These are phyloP conservation scores for Fissipunctia ypsillon DNA, from an alignment of 2,888 invertebrate species.

Conservation along the genomic window DNA sequence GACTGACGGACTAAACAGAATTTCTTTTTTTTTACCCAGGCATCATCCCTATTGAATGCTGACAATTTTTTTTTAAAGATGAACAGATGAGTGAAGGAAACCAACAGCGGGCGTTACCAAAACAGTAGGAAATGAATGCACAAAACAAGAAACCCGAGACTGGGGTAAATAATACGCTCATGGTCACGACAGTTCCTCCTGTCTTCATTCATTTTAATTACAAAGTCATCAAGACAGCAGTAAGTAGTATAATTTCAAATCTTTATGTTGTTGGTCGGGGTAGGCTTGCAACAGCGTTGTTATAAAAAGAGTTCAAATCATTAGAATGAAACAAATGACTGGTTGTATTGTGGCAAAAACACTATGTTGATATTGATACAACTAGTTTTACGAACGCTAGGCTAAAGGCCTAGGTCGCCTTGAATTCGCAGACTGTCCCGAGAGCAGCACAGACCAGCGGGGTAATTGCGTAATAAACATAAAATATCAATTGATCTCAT, in stretches of 20 bases:
- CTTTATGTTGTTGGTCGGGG: not conserved
- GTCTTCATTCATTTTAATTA: conserved; percentile 14
- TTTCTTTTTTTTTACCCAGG: no score
- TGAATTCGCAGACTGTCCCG: no score
- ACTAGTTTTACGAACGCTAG: no score
- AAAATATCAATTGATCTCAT: no score
- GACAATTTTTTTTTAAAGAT: no score
- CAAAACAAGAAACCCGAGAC: conserved; percentile 6
- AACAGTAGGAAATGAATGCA: not conserved
- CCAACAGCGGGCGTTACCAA: not conserved
- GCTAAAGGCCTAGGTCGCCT: no score
- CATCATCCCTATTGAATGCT: no score
- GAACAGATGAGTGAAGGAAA: not conserved
- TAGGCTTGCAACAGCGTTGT: not conserved
- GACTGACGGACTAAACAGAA: no score
- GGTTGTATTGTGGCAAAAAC: not conserved
- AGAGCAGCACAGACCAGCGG: no score
- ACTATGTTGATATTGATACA: no score
- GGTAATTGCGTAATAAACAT: no score
- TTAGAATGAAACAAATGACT: not conserved
- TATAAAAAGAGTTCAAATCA: not conserved
- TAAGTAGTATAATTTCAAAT: not conserved
- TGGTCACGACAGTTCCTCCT: conserved; percentile 5
- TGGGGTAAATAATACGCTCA: not conserved
- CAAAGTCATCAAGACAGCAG: conserved; percentile 8